Evolutionary conservation across 2,888 invertebrate species (phyloP).

Genomic region (Sycophila texana): DNA sequence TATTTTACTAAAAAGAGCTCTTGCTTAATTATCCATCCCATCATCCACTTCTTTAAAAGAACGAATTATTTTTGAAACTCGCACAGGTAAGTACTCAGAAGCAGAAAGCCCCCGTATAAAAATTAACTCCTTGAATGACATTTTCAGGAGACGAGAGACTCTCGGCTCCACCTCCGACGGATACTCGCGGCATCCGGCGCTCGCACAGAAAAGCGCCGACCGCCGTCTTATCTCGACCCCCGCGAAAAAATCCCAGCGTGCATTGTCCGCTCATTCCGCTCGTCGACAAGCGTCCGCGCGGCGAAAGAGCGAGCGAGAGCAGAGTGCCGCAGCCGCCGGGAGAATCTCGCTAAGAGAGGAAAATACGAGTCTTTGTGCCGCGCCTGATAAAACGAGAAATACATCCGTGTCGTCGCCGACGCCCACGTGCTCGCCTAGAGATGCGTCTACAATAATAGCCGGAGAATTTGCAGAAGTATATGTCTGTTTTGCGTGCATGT

Average conservation of each 20-base stretch:
- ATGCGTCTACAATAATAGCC: background rate
- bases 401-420: slow-evolving; percentile 2
- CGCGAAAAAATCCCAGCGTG: background rate
- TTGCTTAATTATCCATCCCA: too few relatives aligned
- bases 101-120: background rate
- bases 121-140: slow-evolving; percentile 13
- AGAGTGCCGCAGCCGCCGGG: background rate
- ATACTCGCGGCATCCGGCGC: background rate
- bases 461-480: too few relatives aligned
- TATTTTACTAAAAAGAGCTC: too few relatives aligned
- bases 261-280: background rate
- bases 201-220: background rate
- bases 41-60: too few relatives aligned
- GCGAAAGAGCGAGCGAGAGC: background rate
- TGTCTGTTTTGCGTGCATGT: too few relatives aligned
- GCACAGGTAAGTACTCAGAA: background rate
- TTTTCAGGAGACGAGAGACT: slow-evolving; percentile 19
- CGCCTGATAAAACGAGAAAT: slow-evolving; percentile 28
- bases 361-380: slow-evolving; percentile 8
- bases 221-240: slow-evolving; percentile 11
- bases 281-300: background rate
- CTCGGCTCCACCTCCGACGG: background rate
- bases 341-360: slow-evolving; percentile 3
- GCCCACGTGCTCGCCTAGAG: slow-evolving; percentile 8
- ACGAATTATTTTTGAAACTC: background rate